Percentiles rank a stretch among this genome's conserved stretches.
Conservation (phyloP, 2,797 vertebrate species). For the Apodemus agrarius region DNA sequence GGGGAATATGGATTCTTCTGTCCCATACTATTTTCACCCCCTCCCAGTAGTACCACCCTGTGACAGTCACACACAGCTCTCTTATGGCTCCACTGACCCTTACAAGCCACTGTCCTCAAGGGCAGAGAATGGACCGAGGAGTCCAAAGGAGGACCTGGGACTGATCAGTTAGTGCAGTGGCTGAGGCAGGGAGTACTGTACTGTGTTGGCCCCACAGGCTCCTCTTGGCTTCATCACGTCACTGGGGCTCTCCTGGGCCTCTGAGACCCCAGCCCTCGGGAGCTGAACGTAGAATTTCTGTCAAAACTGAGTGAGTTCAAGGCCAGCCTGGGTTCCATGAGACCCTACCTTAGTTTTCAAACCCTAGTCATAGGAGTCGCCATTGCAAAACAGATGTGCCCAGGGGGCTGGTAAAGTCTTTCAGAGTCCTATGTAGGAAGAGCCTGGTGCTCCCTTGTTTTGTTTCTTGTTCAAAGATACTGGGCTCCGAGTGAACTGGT, state of each 20-base stretch:
- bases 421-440: rapidly evolving
- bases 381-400: neutral
- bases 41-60: too few relatives aligned
- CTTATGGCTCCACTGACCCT: neutral
- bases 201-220: too few relatives aligned
- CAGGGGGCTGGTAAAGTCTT: neutral
- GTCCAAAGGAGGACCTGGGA: rapidly evolving
- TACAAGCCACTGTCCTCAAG: rapidly evolving
- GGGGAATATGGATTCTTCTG: rapidly evolving
- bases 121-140: rapidly evolving
- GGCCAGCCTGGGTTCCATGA: neutral
- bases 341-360: neutral
- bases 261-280: neutral
- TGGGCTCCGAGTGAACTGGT: neutral
- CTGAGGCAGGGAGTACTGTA: too few relatives aligned
- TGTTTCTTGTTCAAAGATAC: neutral
- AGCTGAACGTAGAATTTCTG: neutral
- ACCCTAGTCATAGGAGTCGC: neutral
- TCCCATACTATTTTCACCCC: too few relatives aligned
- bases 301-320: neutral
- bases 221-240: neutral
- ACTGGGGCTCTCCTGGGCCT: neutral
- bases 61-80: neutral
- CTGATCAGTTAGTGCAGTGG: rapidly evolving
- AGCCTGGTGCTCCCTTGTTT: too few relatives aligned